Evolutionary conservation across 2,113 vertebrate genomes (phyloP).

Genomic region (Percina caprodes): DNA sequence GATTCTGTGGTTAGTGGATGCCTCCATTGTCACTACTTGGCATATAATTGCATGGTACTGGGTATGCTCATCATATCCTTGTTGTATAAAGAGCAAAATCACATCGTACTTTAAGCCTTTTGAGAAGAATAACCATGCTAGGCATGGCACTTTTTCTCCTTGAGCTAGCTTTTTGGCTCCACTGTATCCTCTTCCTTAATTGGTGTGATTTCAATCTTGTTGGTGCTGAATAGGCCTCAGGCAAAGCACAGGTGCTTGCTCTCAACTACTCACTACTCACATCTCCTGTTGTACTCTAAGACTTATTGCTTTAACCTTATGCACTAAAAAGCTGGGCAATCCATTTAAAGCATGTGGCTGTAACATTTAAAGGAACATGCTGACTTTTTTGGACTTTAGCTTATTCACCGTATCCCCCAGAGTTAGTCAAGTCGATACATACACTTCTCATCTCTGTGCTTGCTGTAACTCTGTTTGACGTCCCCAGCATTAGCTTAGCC

Average conservation of each 20-base stretch:
- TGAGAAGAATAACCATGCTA: conserved; percentile 5
- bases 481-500: too few relatives aligned
- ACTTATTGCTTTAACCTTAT: conserved; percentile 33
- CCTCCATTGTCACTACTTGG: conserved; percentile 12
- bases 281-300: background rate
- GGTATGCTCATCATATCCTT: conserved; percentile 1
- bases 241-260: conserved; percentile 27
- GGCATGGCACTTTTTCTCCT: background rate
- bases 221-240: background rate
- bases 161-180: background rate
- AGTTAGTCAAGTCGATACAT: too few relatives aligned
- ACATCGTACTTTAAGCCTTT: background rate
- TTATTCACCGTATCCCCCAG: too few relatives aligned
- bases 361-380: background rate
- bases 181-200: background rate
- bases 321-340: background rate
- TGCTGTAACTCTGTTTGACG: too few relatives aligned
- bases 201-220: background rate
- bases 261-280: background rate
- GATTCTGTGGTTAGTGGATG: conserved; percentile 17
- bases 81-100: conserved; percentile 11
- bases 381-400: too few relatives aligned
- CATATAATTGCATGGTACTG: background rate
- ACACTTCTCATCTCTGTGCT: too few relatives aligned
- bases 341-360: background rate